phyloP scores from a whole-genome alignment of 2,113 vertebrate species.

The Holacanthus passer region DNA sequence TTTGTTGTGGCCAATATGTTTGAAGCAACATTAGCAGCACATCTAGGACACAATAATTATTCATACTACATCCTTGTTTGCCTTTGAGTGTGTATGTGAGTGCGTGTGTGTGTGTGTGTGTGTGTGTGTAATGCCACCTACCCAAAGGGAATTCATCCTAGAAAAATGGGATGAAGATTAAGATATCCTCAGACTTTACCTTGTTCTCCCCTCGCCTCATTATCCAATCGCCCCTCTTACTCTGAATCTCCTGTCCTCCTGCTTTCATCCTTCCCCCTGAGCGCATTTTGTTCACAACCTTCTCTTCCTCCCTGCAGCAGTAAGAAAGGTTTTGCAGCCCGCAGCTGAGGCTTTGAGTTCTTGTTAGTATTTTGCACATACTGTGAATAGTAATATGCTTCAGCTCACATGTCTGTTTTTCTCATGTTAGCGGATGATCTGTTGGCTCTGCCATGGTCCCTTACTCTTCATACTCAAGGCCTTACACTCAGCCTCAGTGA shows the following conservation, averaged over 20 bases:
- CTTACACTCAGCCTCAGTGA: not conserved
- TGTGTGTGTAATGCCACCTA: conserved; percentile 34
- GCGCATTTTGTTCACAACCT: conserved; percentile 73
- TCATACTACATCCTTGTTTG: conserved; percentile 53
- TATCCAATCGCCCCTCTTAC: conserved; percentile 66
- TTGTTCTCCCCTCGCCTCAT: conserved; percentile 74
- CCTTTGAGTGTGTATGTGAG: not conserved
- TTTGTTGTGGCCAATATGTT: conserved; percentile 16
- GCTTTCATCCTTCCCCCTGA: conserved; percentile 71
- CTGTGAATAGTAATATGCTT: conserved; percentile 48
- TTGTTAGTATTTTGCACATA: conserved; percentile 63
- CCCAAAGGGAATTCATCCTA: conserved; percentile 67
- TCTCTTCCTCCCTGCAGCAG: conserved; percentile 50
- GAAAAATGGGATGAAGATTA: conserved; percentile 75
- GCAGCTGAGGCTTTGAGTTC: conserved; percentile 61
- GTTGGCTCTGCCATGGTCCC: conserved; percentile 9
- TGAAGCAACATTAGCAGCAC: conserved; percentile 22
- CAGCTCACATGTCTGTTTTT: conserved; percentile 34
- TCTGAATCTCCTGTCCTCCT: conserved; percentile 61
- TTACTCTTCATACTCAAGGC: conserved; percentile 11
- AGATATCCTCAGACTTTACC: conserved; percentile 76
- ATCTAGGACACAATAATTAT: conserved; percentile 68
- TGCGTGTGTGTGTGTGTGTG: conserved; percentile 13
- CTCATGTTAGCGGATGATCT: conserved; percentile 39
- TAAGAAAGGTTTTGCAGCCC: conserved; percentile 47